These are phyloP conservation scores for Trachythela sp. DNA, from an alignment of 64 coral and sea anemone genomes.

Conservation along the genomic window DNA sequence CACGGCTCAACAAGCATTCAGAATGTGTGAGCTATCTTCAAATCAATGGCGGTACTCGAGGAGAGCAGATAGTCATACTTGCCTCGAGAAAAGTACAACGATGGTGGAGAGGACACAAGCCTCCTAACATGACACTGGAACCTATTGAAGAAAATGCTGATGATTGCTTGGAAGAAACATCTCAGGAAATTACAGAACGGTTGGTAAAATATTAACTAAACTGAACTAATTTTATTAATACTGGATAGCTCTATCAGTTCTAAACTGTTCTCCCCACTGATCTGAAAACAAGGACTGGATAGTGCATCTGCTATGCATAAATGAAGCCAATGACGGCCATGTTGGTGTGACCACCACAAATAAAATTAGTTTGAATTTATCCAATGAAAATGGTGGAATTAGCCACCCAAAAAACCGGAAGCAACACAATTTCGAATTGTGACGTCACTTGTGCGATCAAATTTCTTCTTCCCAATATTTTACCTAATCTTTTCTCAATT, in stretches of 20 bases:
- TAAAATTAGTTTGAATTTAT: too few species aligned
- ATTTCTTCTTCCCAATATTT: background rate
- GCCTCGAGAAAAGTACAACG: background rate
- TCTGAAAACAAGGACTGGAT: too few species aligned
- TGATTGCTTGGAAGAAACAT: background rate
- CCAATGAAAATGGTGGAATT: too few species aligned
- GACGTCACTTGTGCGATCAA: background rate
- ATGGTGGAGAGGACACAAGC: background rate
- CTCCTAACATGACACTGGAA: background rate
- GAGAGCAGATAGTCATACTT: background rate
- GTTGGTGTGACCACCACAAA: too few species aligned
- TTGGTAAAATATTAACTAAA: background rate
- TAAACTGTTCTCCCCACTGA: too few species aligned
- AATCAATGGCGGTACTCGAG: background rate
- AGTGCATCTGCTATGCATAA: too few species aligned
- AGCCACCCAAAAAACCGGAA: too few species aligned
- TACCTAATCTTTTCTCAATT: background rate
- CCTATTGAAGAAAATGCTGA: background rate
- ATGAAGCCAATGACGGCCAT: too few species aligned
- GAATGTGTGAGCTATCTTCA: background rate
- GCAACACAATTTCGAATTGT: too few species aligned
- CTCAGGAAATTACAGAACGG: background rate
- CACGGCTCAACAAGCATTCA: background rate
- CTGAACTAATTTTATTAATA: too few species aligned
- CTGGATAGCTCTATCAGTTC: too few species aligned